Base-by-base conservation (phyloP, 1,140 invertebrate genomes). In the Mya arenaria region DNA sequence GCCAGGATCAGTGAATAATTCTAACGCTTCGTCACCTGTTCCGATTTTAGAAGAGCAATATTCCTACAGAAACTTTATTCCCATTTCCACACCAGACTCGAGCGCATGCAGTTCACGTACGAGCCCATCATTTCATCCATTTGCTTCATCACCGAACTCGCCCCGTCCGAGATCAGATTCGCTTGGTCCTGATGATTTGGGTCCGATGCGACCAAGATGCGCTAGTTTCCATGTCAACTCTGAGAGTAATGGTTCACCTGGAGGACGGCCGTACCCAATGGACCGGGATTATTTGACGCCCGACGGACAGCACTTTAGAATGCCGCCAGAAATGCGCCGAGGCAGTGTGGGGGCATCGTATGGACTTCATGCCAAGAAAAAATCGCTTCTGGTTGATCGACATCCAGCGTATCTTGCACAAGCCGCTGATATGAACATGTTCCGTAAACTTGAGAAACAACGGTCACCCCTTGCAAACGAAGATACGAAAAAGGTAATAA, bases 141-240 rank as follows among this genome's bases (percentile, higher is more conserved):
- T 86, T 80, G 81, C 84, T 6, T 89, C 88, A 17, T 91, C 90
- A 3, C 89, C 90, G 0, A 86, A 87, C 73, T 82, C 79, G 23
- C 84, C 86, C 48, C 75, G 90, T 36, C 88, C 90, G 1, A 74
- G 90, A 10, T 90, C 90, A n/a, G 89, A 86, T 23, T 91, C 90
- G 23, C 86, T 90, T 55, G 88, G 86, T 17, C 73, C 85, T 5
- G 89, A 90, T 44, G 89, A 90, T 55, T 86, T 85, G 69, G 77
- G 71, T 32, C 84, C 86, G 48, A 83, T 84, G 75, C 80, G 90
- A 10, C 87, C 86, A n/a, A 77, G 89, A 6, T 91, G 89, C 71
- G 90, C 90, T 68, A 91, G 90, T 82, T 90, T 90, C 78, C 90
- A 91, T 75, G 81, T 90, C 73, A 90, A 90, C 72, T 89, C 87